Base-by-base conservation (phyloP, 2,888 invertebrate genomes). In the Agelastica alni region DNA sequence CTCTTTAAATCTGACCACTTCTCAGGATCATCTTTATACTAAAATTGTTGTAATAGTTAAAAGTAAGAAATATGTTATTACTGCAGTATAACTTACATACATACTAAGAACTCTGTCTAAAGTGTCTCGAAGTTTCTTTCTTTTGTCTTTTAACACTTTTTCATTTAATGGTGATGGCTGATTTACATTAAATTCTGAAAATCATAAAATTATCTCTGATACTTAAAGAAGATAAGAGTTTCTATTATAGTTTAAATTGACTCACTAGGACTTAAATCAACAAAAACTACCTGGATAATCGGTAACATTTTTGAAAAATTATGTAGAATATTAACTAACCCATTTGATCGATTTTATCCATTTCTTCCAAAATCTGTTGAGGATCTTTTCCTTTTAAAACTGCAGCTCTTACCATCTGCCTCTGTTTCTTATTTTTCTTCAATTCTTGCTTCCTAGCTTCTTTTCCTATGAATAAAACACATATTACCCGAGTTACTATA, bases 271-370 rank as follows among this genome's bases (percentile, higher is more conserved):
- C n/a, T n/a, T n/a, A n/a, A n/a, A n/a, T n/a, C n/a, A n/a, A n/a
- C n/a, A n/a, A n/a, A n/a, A n/a, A n/a, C n/a, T n/a, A n/a, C n/a
- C n/a, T n/a, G n/a, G n/a, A n/a, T n/a, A n/a, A n/a, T n/a, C n/a
- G n/a, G n/a, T n/a, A n/a, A n/a, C n/a, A n/a, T n/a, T n/a, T n/a
- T n/a, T n/a, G n/a, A n/a, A n/a, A n/a, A n/a, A n/a, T n/a, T 2
- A 10, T 13, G 16, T 7, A 4, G 6, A 31, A n/a, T n/a, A n/a
- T 22, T 9, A 12, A 73, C 75, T 68, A 79, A 95, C 96, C 96
- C 94, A 97, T 96, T 83, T 96, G 93, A 82, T 98, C 98, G 71
- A 98, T 94, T 79, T 95, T 93, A 74, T 97, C 96, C 83, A 99
- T 86, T 78, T 97, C 97, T 70, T 93, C 91, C 31, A 99, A 83